These are phyloP conservation scores for Catalaphyllia jardinei DNA, from an alignment of 64 coral and sea anemone species.

Conservation along the genomic window DNA sequence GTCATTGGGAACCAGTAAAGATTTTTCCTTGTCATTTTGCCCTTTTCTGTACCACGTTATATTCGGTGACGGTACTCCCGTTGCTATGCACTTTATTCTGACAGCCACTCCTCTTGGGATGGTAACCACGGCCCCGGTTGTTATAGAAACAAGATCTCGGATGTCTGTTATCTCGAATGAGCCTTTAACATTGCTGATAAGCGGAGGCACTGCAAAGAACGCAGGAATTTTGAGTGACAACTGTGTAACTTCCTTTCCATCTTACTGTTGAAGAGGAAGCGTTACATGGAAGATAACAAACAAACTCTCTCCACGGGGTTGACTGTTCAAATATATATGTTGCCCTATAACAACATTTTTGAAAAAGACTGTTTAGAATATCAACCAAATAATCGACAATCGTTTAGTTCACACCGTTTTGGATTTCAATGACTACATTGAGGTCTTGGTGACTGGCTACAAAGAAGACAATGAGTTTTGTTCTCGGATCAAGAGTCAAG, in stretches of 20 bases:
- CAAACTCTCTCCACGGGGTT: no score
- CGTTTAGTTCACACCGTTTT: no score
- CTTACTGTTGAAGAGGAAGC: neutral
- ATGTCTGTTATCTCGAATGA: conserved; percentile 80
- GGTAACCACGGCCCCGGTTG: conserved; percentile 86
- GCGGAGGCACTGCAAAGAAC: conserved; percentile 61
- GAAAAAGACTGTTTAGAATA: no score
- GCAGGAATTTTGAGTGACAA: neutral
- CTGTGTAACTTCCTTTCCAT: no score
- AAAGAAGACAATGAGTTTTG: no score
- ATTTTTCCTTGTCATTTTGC: conserved; percentile 16
- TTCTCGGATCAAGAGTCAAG: no score
- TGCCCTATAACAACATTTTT: no score
- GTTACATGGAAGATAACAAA: neutral
- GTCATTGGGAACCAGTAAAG: neutral
- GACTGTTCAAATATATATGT: no score
- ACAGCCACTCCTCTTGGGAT: conserved; percentile 74
- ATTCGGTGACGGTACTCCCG: conserved; percentile 57
- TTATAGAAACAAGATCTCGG: conserved; percentile 81
- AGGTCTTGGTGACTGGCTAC: no score
- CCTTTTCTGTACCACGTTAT: conserved; percentile 67
- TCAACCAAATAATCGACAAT: no score
- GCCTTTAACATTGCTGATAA: conserved; percentile 74
- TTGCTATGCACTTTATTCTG: conserved; percentile 72
- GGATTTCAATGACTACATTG: no score